phyloP scores from a whole-genome alignment of 1,140 invertebrate genomes.

The Steinernema feltiae region DNA sequence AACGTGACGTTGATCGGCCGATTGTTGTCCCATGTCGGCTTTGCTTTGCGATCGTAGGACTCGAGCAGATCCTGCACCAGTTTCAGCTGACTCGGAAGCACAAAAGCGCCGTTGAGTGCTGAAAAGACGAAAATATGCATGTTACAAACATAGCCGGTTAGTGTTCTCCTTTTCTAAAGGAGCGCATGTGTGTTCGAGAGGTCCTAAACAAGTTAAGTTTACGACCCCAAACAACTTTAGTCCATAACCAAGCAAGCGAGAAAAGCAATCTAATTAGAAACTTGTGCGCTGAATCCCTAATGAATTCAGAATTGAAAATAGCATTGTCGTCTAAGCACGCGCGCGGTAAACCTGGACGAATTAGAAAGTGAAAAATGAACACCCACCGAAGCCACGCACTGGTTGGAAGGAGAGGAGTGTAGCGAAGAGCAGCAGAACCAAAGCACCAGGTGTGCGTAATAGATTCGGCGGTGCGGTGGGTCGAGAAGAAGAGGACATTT shows the following conservation, averaged over 20 bases:
- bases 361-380: neutral
- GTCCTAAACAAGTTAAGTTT: too few species aligned
- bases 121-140: neutral
- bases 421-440: neutral
- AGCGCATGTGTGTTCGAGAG: too few species aligned
- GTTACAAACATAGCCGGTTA: too few species aligned
- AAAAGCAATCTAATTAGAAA: neutral
- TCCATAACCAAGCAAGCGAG: neutral
- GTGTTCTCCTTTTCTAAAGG: too few species aligned
- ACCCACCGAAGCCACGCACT: neutral
- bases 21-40: slow-evolving; percentile 15
- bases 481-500: neutral
- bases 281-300: neutral
- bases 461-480: neutral
- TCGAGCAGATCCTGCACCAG: slow-evolving; percentile 56
- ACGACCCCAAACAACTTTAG: neutral
- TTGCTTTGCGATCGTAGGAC: slow-evolving; percentile 41
- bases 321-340: too few species aligned
- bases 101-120: slow-evolving; percentile 10
- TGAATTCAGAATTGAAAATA: neutral
- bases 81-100: slow-evolving; percentile 41
- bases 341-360: neutral
- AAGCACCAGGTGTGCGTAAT: neutral
- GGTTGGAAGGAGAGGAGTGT: neutral
- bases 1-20: slow-evolving; percentile 32